Base-by-base conservation (phyloP, 2,888 invertebrate species). In the Caenorhabditis angaria region DNA sequence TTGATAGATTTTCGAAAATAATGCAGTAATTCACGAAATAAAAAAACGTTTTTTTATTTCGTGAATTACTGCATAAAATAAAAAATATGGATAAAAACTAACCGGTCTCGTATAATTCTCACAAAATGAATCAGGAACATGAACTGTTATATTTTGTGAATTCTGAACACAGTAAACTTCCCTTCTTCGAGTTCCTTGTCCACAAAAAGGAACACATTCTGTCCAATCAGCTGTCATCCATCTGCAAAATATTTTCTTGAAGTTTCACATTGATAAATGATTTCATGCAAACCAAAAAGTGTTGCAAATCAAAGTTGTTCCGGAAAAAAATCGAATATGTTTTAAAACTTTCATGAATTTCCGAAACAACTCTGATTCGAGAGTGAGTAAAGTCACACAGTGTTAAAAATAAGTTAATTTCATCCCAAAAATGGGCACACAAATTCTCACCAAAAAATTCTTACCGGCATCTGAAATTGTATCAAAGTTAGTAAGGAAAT, bases 181-280 rank as follows among this genome's bases (percentile, higher is more conserved):
- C 35, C 95, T 92, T 77, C 92, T 92, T n/a, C 93, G 91, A 81
- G 93, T 90, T 0, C 96, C 97, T 88, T 93, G 93, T 0, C 96
- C 96, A 88, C 97, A 96, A 0, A 93, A 92, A 0, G 93, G 93
- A 83, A 94, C 94, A 90, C 97, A 97, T 0, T 93, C 92, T 1
- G 94, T 92, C 95, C 95, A 97, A 62, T 93, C 93, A 70, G 94
- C 94, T 75, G 94, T 92, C 85, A 95, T 93, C 90, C 93, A 97
- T 88, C 97, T 95, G 90, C 65, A 85, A 77, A 57, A 35, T 29
- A 27, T 56, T 54, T 28, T 18, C 6, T 12, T 22, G 20, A 51
- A 51, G 6, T 51, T n/a, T n/a, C 24, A 51, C 8, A 51, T 51
- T 51, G n/a, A 51, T n/a, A n/a, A n/a, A n/a, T n/a, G n/a, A n/a